A percentile compares a stretch with the other conserved stretches of the same genome.
Conservation (phyloP, 1,140 invertebrate species). For the Cydia fagiglandana region DNA sequence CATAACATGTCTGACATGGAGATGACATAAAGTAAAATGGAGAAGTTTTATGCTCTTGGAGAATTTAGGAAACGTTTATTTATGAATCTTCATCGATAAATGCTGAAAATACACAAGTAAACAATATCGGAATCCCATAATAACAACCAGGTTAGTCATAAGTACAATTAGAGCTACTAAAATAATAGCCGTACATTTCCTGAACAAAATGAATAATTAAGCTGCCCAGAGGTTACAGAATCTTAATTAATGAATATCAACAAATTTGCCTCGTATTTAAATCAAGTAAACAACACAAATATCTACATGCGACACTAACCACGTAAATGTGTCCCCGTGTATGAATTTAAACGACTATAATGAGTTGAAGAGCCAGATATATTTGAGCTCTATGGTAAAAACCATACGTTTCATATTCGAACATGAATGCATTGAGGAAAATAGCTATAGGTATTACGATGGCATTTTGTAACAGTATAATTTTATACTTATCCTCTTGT, state of each 20-base stretch:
- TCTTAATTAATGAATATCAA: not conserved
- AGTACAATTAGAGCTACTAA: no score
- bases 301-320: not conserved
- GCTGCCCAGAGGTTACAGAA: not conserved
- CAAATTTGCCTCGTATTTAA: not conserved
- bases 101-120: no score
- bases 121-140: no score
- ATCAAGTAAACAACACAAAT: not conserved
- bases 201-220: no score
- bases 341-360: not conserved
- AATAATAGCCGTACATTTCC: no score
- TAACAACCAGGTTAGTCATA: no score
- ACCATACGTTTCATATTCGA: not conserved
- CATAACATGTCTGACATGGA: no score
- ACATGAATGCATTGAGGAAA: not conserved
- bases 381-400: not conserved
- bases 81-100: no score
- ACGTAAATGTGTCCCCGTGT: not conserved
- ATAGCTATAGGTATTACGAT: constrained; percentile 2
- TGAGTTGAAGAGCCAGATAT: not conserved
- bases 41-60: no score
- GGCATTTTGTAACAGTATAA: constrained; percentile 4
- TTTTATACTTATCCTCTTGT: not conserved
- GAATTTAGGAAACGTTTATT: no score
- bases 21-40: no score